Evolutionary conservation across 2,797 vertebrate genomes (phyloP).

Genomic region (Ptychobarbus kaznakovi): DNA sequence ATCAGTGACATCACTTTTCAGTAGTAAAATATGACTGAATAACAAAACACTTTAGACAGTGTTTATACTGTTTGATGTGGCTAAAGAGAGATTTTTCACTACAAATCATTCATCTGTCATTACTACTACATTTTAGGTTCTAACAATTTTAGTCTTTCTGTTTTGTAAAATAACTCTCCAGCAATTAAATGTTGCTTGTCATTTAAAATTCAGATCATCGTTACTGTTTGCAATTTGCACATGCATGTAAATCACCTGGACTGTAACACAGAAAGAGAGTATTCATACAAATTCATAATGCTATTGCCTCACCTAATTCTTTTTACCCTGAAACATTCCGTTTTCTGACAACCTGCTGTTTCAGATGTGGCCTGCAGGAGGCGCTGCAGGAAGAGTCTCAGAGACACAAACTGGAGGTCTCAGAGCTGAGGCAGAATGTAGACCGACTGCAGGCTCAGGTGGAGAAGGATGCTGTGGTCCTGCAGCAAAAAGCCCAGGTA

Average conservation of each 20-base stretch:
- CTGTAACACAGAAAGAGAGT: not conserved
- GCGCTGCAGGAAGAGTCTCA: slow-evolving; percentile 71
- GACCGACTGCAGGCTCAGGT: slow-evolving; percentile 72
- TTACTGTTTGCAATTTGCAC: not conserved
- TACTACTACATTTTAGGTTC: not conserved
- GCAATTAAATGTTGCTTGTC: not conserved
- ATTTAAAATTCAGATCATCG: not conserved
- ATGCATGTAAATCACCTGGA: not conserved
- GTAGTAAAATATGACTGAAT: not conserved
- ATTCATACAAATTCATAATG: not conserved
- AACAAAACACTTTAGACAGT: not conserved
- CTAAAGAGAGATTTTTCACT: not conserved
- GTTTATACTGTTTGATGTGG: not conserved
- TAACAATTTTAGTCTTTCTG: not conserved
- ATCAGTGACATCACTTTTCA: no score
- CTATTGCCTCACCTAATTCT: not conserved
- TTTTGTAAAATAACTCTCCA: not conserved
- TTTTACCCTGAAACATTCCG: not conserved
- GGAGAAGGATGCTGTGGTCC: slow-evolving; percentile 73
- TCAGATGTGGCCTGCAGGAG: slow-evolving; percentile 81
- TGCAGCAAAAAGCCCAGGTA: slow-evolving; percentile 86
- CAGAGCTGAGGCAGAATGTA: slow-evolving; percentile 75
- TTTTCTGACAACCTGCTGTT: slow-evolving; percentile 47
- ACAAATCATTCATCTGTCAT: not conserved
- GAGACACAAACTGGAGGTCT: slow-evolving; percentile 67